These are phyloP conservation scores for zebrafish (Danio rerio) DNA, from an alignment of 2,113 vertebrate species.

Conservation along the genomic window GRCz12tu NC_133198.1:29924001-29924500, in stretches of 20 bases:
- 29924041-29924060: slow-evolving; percentile 49
- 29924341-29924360: slow-evolving; percentile 36
- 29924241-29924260: slow-evolving; percentile 37
- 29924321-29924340: slow-evolving; percentile 41
- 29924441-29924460: slow-evolving; percentile 57
- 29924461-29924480: neutral
- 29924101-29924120: slow-evolving; percentile 60
- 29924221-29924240: slow-evolving; percentile 25
- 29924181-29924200: slow-evolving; percentile 6
- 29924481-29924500: slow-evolving; percentile 29
- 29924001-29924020: slow-evolving; percentile 40
- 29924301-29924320: too few species aligned
- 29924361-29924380: slow-evolving; percentile 24
- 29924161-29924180: slow-evolving; percentile 51
- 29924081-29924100: slow-evolving; percentile 65
- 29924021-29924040: slow-evolving; percentile 40
- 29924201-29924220: slow-evolving; percentile 29
- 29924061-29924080: slow-evolving; percentile 68
- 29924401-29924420: slow-evolving; percentile 33
- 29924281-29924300: too few species aligned
- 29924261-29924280: slow-evolving; percentile 39
- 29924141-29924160: neutral
- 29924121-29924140: neutral
- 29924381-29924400: slow-evolving; percentile 54
- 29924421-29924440: slow-evolving; percentile 36